phyloP scores from a whole-genome alignment of 1,140 invertebrate genomes.

The Drosophila asahinai region DNA sequence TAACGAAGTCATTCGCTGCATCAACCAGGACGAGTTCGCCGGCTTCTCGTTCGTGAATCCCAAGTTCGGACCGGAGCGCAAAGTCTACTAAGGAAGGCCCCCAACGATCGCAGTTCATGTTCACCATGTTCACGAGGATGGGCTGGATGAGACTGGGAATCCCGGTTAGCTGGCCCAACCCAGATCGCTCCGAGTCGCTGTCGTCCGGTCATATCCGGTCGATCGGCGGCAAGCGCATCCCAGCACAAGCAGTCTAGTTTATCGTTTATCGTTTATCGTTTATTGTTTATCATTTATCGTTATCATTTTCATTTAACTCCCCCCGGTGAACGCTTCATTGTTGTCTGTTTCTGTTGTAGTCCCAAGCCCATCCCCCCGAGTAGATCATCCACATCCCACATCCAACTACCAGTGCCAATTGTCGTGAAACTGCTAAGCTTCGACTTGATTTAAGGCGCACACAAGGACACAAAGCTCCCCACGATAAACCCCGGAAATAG shows the following conservation, averaged over 20 bases:
- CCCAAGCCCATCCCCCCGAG: slow-evolving; percentile 18
- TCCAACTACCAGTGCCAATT: slow-evolving; percentile 73
- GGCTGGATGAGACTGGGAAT: slow-evolving; percentile 15
- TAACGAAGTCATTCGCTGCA: slow-evolving; percentile 94
- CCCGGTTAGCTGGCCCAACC: slow-evolving; percentile 16
- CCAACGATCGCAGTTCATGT: slow-evolving; percentile 36
- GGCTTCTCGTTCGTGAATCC: slow-evolving; percentile 99
- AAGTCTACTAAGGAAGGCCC: slow-evolving; percentile 73
- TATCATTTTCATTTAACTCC: slow-evolving; percentile 48
- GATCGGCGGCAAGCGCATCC: slow-evolving; percentile 51
- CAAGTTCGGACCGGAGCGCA: slow-evolving; percentile 93
- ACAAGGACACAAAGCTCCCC: not conserved
- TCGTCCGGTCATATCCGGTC: slow-evolving; percentile 13
- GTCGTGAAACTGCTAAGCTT: slow-evolving; percentile 34
- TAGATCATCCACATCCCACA: slow-evolving; percentile 48
- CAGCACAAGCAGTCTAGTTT: slow-evolving; percentile 54
- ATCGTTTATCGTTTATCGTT: slow-evolving; percentile 6
- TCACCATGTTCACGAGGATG: slow-evolving; percentile 15
- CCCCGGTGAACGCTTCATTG: slow-evolving; percentile 62
- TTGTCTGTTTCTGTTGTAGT: slow-evolving; percentile 66
- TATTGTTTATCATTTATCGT: slow-evolving; percentile 1
- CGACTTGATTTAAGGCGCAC: slow-evolving; percentile 12
- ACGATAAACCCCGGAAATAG: not conserved
- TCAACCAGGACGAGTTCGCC: slow-evolving; percentile 98
- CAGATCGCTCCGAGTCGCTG: slow-evolving; percentile 28